These are phyloP conservation scores for Lepilemur ruficaudatus DNA, from an alignment of 2,797 vertebrate species.

Conservation along the genomic window DNA sequence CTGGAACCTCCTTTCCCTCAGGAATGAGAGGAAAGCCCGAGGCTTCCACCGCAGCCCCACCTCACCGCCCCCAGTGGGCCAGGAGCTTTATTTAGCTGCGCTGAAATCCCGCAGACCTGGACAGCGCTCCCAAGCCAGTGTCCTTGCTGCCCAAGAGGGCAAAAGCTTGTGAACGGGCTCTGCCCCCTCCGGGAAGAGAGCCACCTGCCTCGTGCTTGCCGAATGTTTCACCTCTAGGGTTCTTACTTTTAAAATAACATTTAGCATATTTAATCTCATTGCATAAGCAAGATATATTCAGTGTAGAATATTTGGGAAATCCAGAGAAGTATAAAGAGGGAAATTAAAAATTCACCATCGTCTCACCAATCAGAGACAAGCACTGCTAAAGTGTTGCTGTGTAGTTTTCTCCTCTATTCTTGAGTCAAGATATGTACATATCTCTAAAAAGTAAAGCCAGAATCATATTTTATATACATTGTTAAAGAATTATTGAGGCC, in stretches of 20 bases:
- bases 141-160: conserved; percentile 47
- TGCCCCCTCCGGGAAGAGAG: conserved; percentile 11
- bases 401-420: background rate
- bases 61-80: background rate
- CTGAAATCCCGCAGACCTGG: conserved; percentile 49
- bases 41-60: conserved; percentile 35
- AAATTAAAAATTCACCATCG: background rate
- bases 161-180: conserved; percentile 41
- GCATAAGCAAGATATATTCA: conserved; percentile 13
- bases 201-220: conserved; percentile 45
- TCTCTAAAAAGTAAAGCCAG: conserved; percentile 23
- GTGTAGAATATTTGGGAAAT: conserved; percentile 18
- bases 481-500: background rate
- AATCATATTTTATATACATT: background rate
- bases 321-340: background rate
- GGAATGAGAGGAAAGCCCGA: conserved; percentile 68
- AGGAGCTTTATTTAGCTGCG: conserved; percentile 70
- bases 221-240: background rate
- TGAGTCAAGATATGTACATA: background rate
- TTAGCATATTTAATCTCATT: conserved; percentile 48
- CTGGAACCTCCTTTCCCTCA: background rate
- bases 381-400: background rate
- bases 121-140: background rate
- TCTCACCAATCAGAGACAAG: background rate
- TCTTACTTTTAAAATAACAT: conserved; percentile 53